These are phyloP conservation scores for Caenorhabditis brenneri DNA, from an alignment of 1,140 invertebrate genomes.

Conservation along the genomic window DNA sequence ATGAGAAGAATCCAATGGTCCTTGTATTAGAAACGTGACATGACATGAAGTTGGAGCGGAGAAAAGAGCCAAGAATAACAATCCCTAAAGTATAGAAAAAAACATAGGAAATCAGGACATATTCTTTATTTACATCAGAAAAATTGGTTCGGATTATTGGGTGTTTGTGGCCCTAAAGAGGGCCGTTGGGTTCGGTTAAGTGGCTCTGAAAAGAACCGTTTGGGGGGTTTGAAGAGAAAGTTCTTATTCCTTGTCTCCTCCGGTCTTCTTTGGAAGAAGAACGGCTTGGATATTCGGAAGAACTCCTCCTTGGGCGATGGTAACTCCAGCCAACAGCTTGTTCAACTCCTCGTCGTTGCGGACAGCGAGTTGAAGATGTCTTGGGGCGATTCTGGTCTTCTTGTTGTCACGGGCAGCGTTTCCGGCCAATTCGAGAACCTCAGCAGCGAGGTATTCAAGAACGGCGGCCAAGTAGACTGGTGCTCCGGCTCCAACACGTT, in stretches of 20 bases:
- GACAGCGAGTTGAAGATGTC: constrained; percentile 83
- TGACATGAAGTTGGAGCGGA: too few relatives aligned
- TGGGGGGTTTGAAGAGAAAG: too few relatives aligned
- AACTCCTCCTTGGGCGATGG: constrained; percentile 84
- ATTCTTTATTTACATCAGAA: too few relatives aligned
- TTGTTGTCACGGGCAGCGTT: constrained; percentile 75
- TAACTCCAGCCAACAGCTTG: constrained; percentile 80
- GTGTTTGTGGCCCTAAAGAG: constrained; percentile 60
- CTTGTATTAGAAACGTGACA: too few relatives aligned
- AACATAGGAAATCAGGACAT: too few relatives aligned
- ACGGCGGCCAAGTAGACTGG: constrained; percentile 79
- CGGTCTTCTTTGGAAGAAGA: constrained; percentile 78
- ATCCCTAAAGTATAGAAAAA: too few relatives aligned
- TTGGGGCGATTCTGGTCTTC: constrained; percentile 79
- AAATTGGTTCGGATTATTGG: too few relatives aligned
- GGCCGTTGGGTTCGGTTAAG: constrained; percentile 59
- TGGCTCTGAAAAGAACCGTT: too few relatives aligned
- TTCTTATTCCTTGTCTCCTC: constrained; percentile 39
- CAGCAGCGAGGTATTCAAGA: constrained; percentile 76
- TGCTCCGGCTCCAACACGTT: constrained; percentile 77
- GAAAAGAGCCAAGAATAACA: too few relatives aligned
- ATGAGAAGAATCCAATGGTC: too few relatives aligned
- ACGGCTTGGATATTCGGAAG: constrained; percentile 81
- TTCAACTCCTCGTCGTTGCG: constrained; percentile 86
- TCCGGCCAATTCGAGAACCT: constrained; percentile 79